phyloP scores from a whole-genome alignment of 2,888 invertebrate species.

The Apamea sordens region DNA sequence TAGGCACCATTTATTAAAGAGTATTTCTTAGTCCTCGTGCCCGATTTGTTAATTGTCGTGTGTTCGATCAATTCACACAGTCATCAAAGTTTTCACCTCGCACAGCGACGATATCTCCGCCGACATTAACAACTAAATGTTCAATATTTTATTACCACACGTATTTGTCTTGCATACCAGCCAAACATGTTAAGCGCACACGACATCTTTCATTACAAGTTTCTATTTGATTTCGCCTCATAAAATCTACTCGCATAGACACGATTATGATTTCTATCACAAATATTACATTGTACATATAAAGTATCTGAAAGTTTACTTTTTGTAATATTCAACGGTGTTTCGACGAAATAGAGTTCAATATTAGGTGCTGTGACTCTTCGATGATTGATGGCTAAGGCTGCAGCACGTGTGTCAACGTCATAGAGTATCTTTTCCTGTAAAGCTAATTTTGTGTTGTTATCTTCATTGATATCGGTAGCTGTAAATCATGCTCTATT shows the following conservation, averaged over 20 bases:
- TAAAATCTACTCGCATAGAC: constrained; percentile 86
- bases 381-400: constrained; percentile 65
- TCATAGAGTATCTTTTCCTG: constrained; percentile 74
- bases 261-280: constrained; percentile 89
- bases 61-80: constrained; percentile 67
- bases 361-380: constrained; percentile 65
- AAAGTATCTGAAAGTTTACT: constrained; percentile 70
- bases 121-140: constrained; percentile 85
- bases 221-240: constrained; percentile 90
- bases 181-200: constrained; percentile 85
- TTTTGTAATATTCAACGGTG: constrained; percentile 66
- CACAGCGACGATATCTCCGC: constrained; percentile 78
- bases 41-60: constrained; percentile 55
- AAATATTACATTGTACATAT: constrained; percentile 86
- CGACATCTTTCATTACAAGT: constrained; percentile 89
- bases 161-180: constrained; percentile 86
- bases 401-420: constrained; percentile 70
- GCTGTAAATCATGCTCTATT: constrained; percentile 59
- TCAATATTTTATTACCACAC: constrained; percentile 87
- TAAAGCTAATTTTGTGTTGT: constrained; percentile 67
- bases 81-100: constrained; percentile 78
- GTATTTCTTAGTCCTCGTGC: constrained; percentile 13
- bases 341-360: constrained; percentile 68
- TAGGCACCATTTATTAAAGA: constrained; percentile 10
- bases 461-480: constrained; percentile 79